Base-by-base conservation (phyloP, 2,797 vertebrate species). In the Prunella strophiata region DNA sequence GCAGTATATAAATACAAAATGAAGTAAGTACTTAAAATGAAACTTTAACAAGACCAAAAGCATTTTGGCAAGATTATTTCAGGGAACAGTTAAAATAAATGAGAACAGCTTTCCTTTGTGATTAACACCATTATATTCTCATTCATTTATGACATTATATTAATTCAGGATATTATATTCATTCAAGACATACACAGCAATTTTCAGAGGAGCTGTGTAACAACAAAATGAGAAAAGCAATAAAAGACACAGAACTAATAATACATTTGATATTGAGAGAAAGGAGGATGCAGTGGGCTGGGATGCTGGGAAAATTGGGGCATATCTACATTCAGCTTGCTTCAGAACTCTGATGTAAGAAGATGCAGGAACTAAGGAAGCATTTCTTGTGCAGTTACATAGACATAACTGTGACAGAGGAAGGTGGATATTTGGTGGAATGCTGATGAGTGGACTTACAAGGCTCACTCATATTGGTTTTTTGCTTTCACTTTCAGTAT, bases 91-190 rank as follows among this genome's bases (percentile, higher is more conserved):
- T 94, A 42, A 89, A 92, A 91, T 63, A 92, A 89, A 88, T 70
- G 48, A 89, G 70, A 78, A 84, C 66, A 88, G 36, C 55, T 93
- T 94, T 89, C 61, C 72, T 93, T 88, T 88, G 79, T 89, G 82
- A 93, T 96, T 95, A 94, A 86, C 82, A 86, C 34, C 58, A 50
- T 92, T 91, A 91, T 75, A 88, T 47, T 91, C 82, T 91, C 73
- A 81, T 93, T 93, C 79, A 84, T 78, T 92, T 48, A 82, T 71
- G 82, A 79, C 72, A 57, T 75, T 42, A 47, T 72, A 85, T 93
- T 95, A 48, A 88, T 83, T 85, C 36, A 73, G 73, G 59, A 76
- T 62, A 52, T 80, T 58, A 70, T 68, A 81, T 96, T 94, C 62
- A 81, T 75, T 92, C 34, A 63, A 70, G 67, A 93, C 66, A 92